Evolutionary conservation across 2,888 invertebrate species (phyloP).

Genomic region (Scelioninae gen. 1): DNA sequence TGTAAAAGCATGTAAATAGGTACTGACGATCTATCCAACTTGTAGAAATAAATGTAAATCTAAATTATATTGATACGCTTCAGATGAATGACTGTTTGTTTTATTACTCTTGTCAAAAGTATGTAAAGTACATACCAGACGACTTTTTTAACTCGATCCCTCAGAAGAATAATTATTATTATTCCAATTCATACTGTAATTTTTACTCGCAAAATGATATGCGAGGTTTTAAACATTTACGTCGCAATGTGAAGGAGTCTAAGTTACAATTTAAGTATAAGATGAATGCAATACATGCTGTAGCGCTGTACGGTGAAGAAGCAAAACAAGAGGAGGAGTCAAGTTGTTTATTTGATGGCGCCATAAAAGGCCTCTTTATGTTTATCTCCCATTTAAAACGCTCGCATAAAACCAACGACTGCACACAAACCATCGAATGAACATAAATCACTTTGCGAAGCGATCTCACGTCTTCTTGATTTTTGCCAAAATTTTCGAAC

Average conservation of each 20-base stretch:
- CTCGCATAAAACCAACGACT: constrained; percentile 83
- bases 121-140: no score
- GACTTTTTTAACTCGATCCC: no score
- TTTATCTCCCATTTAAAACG: constrained; percentile 84
- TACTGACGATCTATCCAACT: constrained; percentile 12
- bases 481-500: constrained; percentile 65
- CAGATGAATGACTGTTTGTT: background rate
- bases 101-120: no score
- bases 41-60: constrained; percentile 14
- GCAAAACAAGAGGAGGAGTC: constrained; percentile 82
- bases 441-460: constrained; percentile 83
- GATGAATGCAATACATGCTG: constrained; percentile 50
- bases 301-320: constrained; percentile 67
- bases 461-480: constrained; percentile 71
- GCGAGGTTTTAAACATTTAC: constrained; percentile 37
- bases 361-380: constrained; percentile 85
- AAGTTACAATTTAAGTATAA: constrained; percentile 63
- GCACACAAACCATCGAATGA: constrained; percentile 83
- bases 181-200: constrained; percentile 7
- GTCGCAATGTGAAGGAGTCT: constrained; percentile 47
- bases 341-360: constrained; percentile 85
- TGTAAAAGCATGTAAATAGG: constrained; percentile 34
- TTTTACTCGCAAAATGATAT: constrained; percentile 33
- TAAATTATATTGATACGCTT: constrained; percentile 1
- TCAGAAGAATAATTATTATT: no score